Conservation (phyloP, 2,888 invertebrate genomes). For the Didymodactylos carnosus region DNA sequence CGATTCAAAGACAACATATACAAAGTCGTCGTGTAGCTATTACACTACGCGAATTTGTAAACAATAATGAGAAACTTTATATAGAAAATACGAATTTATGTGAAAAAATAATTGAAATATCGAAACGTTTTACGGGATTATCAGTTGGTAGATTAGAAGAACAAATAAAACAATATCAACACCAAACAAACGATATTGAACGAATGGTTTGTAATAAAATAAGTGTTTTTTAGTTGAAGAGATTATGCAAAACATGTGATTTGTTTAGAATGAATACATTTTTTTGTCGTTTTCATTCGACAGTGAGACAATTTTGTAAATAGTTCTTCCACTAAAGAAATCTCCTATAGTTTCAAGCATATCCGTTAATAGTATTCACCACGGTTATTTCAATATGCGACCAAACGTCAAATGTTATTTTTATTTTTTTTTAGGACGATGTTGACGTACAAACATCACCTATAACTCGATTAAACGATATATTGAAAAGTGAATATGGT, state of each 20-base stretch:
- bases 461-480: neutral
- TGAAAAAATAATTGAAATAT: neutral
- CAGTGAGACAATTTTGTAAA: too few relatives aligned
- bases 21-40: slow-evolving; percentile 59
- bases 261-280: too few relatives aligned
- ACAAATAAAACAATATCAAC: neutral
- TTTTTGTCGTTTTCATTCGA: too few relatives aligned
- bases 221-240: too few relatives aligned
- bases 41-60: slow-evolving; percentile 80
- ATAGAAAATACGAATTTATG: neutral
- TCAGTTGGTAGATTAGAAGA: slow-evolving; percentile 1
- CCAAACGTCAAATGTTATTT: too few relatives aligned
- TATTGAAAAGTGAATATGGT: too few relatives aligned
- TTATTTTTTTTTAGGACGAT: neutral
- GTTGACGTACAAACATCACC: neutral
- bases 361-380: too few relatives aligned
- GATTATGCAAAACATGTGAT: too few relatives aligned
- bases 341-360: too few relatives aligned
- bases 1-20: slow-evolving; percentile 64
- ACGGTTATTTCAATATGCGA: too few relatives aligned
- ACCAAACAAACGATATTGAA: neutral
- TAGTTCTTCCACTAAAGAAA: too few relatives aligned
- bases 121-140: slow-evolving; percentile 4
- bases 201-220: neutral
- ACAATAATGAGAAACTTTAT: slow-evolving; percentile 42